Evolutionary conservation across 2,113 vertebrate genomes (phyloP).

Genomic region (Mustela nigripes): DNA sequence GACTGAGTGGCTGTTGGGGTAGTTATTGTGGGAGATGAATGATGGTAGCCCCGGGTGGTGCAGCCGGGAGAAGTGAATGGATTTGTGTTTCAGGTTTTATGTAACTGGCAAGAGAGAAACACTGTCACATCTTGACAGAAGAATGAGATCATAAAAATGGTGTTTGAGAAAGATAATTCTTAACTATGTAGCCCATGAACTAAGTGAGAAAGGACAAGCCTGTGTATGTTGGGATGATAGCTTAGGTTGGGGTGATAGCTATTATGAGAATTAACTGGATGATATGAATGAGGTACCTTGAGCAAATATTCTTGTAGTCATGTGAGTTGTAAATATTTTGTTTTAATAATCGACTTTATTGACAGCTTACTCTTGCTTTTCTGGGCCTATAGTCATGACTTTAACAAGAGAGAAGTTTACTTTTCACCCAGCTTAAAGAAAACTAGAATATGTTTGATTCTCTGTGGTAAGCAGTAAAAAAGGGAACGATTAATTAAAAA

Average conservation of each 20-base stretch:
- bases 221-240: not conserved
- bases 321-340: not conserved
- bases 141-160: not conserved
- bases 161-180: constrained; percentile 46
- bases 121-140: not conserved
- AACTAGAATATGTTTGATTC: not conserved
- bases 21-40: not conserved
- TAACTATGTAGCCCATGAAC: not conserved
- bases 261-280: not conserved
- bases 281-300: not conserved
- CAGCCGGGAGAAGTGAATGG: not conserved
- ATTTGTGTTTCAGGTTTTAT: constrained; percentile 36
- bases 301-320: not conserved
- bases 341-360: not conserved
- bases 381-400: not conserved
- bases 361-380: not conserved
- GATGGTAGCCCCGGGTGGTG: not conserved
- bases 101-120: not conserved
- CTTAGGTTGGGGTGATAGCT: not conserved
- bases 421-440: constrained; percentile 42
- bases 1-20: not conserved
- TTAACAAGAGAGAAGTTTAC: not conserved
- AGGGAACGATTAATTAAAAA: not conserved
- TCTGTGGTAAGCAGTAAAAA: not conserved
- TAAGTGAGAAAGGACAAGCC: not conserved